Evolutionary conservation across 2,888 invertebrate species (phyloP).

Genomic region (Dromius quadrimaculatus): DNA sequence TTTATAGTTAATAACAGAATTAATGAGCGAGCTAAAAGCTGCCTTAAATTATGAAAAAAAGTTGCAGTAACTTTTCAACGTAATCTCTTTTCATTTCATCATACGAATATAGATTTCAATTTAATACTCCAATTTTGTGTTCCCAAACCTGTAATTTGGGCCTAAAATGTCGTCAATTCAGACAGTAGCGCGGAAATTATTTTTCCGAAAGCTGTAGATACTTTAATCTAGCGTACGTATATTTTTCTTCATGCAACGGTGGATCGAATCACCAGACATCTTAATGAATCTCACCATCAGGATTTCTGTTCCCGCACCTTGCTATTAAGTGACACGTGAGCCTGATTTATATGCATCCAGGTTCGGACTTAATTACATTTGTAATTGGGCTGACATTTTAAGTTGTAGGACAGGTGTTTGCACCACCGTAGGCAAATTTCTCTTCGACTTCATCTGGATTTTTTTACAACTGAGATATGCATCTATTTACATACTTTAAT

Average conservation of each 20-base stretch:
- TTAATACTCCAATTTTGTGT: slow-evolving; percentile 21
- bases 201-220: neutral
- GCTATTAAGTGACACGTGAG: slow-evolving; percentile 43
- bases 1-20: neutral
- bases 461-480: too few species aligned
- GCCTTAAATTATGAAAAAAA: too few species aligned
- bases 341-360: slow-evolving; percentile 41
- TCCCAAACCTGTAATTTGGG: slow-evolving; percentile 16
- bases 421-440: neutral
- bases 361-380: slow-evolving; percentile 34
- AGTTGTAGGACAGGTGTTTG: slow-evolving; percentile 9
- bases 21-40: too few species aligned
- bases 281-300: neutral
- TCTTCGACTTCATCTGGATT: neutral
- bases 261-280: neutral
- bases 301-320: slow-evolving; percentile 18
- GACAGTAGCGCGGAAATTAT: neutral
- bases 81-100: slow-evolving; percentile 11
- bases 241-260: neutral
- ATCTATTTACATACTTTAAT: too few species aligned
- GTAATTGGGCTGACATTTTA: slow-evolving; percentile 40
- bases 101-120: slow-evolving; percentile 33
- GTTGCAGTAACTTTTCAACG: too few species aligned
- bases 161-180: slow-evolving; percentile 16
- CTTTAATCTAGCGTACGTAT: neutral